Percentiles rank a stretch among this genome's conserved stretches.
These are phyloP conservation scores for Chaetodon trifascialis DNA, from an alignment of 2,113 vertebrate species.

Conservation along the genomic window DNA sequence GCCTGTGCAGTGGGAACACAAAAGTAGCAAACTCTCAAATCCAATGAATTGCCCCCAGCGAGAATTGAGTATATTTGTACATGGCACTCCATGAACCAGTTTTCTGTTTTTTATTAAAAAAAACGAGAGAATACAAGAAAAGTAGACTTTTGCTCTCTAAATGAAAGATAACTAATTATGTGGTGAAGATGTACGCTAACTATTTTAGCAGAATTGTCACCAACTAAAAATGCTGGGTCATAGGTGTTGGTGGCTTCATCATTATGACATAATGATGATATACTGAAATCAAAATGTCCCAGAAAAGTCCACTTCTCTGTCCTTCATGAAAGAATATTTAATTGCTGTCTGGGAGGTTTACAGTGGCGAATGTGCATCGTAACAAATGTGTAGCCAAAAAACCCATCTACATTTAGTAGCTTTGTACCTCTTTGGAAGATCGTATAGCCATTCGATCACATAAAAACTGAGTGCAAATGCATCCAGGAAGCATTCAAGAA, in stretches of 20 bases:
- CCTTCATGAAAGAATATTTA: background rate
- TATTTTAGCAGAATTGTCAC: background rate
- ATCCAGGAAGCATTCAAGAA: too few species aligned
- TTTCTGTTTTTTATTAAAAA: background rate
- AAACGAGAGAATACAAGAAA: background rate
- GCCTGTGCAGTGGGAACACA: conserved; percentile 19
- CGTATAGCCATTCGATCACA: background rate
- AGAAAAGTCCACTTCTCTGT: background rate
- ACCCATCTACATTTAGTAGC: background rate
- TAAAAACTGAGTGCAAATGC: too few species aligned
- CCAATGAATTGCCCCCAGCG: conserved; percentile 15
- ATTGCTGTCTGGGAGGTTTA: background rate
- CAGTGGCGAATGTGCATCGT: background rate
- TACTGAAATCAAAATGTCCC: background rate
- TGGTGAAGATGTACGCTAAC: background rate
- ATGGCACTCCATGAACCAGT: conserved; percentile 17
- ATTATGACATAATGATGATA: too few species aligned
- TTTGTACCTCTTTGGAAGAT: background rate
- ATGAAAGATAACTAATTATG: background rate
- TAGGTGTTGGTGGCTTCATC: background rate
- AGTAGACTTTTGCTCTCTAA: background rate
- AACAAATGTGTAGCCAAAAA: background rate
- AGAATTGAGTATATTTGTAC: conserved; percentile 41
- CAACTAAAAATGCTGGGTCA: background rate
- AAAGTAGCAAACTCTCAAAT: conserved; percentile 23